Percentiles rank a stretch among this genome's conserved stretches.
phyloP scores from a whole-genome alignment of 2,797 vertebrate species.

The Sebastes kiyomatsui region DNA sequence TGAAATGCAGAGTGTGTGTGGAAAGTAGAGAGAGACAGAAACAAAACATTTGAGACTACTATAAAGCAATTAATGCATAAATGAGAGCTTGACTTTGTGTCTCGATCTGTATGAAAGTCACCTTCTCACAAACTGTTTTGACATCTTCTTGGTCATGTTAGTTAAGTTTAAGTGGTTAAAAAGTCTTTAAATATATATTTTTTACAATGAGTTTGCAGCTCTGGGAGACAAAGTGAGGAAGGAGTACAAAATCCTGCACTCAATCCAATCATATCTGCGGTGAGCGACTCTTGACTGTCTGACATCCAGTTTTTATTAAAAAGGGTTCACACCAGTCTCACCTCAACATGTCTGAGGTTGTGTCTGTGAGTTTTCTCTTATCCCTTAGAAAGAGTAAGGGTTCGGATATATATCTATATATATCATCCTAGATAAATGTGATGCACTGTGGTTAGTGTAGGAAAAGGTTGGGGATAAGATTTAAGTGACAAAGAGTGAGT shows the following conservation, averaged over 20 bases:
- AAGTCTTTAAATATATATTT: not conserved
- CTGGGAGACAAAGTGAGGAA: not conserved
- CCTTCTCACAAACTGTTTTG: not conserved
- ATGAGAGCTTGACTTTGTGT: not conserved
- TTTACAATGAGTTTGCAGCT: not conserved
- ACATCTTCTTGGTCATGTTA: not conserved
- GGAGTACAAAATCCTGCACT: not conserved
- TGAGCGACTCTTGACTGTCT: not conserved
- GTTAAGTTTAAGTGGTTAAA: not conserved
- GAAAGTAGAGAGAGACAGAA: not conserved
- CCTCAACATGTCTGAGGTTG: not conserved
- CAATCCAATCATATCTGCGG: not conserved
- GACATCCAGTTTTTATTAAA: conserved; percentile 25
- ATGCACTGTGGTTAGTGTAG: not conserved
- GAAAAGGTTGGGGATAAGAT: not conserved
- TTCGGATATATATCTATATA: not conserved
- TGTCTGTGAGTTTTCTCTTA: not conserved
- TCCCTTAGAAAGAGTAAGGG: not conserved
- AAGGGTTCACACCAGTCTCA: not conserved
- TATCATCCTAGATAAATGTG: not conserved
- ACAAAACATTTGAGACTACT: not conserved
- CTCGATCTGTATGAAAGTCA: not conserved
- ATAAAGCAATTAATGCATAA: not conserved
- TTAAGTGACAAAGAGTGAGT: not conserved
- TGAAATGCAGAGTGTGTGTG: not conserved